Base-by-base conservation (phyloP, 2,797 vertebrate genomes). In the Hylomyscus alleni region DNA sequence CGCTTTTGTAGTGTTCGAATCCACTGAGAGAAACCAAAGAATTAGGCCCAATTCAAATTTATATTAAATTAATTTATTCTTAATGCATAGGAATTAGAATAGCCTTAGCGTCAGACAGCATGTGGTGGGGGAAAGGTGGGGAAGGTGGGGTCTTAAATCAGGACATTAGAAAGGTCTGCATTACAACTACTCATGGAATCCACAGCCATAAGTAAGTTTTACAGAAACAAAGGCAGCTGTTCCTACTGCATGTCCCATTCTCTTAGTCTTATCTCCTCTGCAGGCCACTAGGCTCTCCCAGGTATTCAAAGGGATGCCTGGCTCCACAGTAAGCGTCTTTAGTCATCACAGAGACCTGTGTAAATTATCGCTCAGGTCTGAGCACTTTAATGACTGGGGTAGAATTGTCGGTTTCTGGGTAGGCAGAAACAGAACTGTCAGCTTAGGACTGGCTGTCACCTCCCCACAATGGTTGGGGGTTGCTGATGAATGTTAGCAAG, bases 1-100 rank as follows among this genome's bases (percentile, higher is more conserved):
- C 40, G 14, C 26, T 44, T 14, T 19, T 6, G 58, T 26, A 1
- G 26, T 1, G 0, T 19, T 40, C 0, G 0, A 62, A 44, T 62
- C 24, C 26, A 44, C 24, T 29, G 24, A 29, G 58, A 65, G 15
- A 84, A 84, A 34, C 26, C 58, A 84, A 34, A 84, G 58, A 47
- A 26, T 47, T 47, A 20, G 56, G 82, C 9, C 44, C 58, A 65
- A 84, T 65, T 84, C 58, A 34, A 47, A 34, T 62, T 34, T 84
- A 44, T 5, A 34, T 22, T 58, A 81, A 82, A 82, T 82, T 40
- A 47, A 20, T 65, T 31, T 20, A 6, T 62, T 65, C 37, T 47
- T 84, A 65, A 44, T 62, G 58, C 34, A 20, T 72, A 72, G n/a
- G 69, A 37, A 37, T 72, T 72, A 37, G n/a, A 72, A 20, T 72